Evolutionary conservation across 2,113 vertebrate species (phyloP).

Genomic region (Oryzias celebensis): DNA sequence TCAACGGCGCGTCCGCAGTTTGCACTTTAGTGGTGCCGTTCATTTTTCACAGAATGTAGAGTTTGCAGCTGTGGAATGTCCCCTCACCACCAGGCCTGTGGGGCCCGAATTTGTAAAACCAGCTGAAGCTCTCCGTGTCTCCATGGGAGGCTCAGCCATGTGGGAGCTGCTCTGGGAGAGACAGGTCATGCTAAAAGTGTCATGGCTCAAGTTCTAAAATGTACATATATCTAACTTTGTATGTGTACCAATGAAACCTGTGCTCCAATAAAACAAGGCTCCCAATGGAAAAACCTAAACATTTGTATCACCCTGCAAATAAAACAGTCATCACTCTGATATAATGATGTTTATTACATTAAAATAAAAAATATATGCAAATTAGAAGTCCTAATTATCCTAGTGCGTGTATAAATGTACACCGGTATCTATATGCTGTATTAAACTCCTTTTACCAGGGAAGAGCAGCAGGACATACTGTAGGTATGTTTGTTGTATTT

Average conservation of each 20-base stretch:
- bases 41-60: conserved; percentile 62
- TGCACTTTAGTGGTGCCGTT: conserved; percentile 57
- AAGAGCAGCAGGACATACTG: conserved; percentile 66
- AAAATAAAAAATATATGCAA: conserved; percentile 70
- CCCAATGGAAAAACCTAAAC: conserved; percentile 71
- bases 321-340: conserved; percentile 62
- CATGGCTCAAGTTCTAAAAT: conserved; percentile 64
- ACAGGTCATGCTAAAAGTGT: conserved; percentile 66
- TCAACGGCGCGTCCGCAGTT: conserved; percentile 45
- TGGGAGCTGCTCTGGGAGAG: conserved; percentile 50
- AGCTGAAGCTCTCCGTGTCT: conserved; percentile 39
- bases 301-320: conserved; percentile 75
- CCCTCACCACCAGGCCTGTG: conserved; percentile 15
- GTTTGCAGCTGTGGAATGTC: conserved; percentile 58
- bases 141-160: conserved; percentile 52
- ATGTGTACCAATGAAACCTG: conserved; percentile 76
- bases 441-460: conserved; percentile 62
- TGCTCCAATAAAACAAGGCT: conserved; percentile 75
- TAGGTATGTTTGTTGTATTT: conserved; percentile 70
- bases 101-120: conserved; percentile 53
- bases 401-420: conserved; percentile 66
- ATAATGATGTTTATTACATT: conserved; percentile 69
- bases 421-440: conserved; percentile 61
- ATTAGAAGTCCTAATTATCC: conserved; percentile 66
- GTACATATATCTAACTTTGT: conserved; percentile 75